Percentiles rank a stretch among this genome's conserved stretches.
These are phyloP conservation scores for Taeniopygia guttata DNA, from an alignment of 2,797 vertebrate genomes.

Conservation along the genomic window DNA sequence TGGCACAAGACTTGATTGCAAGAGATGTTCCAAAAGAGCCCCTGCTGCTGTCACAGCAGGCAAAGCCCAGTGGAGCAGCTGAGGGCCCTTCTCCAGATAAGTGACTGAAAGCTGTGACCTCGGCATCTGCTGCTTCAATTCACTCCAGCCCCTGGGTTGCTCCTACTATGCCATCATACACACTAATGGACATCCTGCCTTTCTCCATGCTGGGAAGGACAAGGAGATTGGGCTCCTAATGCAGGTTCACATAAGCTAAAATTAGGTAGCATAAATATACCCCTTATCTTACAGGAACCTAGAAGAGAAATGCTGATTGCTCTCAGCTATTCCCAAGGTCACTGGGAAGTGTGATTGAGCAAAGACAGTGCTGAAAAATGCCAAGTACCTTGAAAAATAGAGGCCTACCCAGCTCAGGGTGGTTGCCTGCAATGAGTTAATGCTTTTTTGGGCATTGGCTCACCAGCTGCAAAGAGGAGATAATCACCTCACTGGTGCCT, in stretches of 20 bases:
- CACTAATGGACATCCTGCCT: not conserved
- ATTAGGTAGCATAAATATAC: slow-evolving; percentile 14
- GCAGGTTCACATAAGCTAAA: slow-evolving; percentile 27
- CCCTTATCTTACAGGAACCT: slow-evolving; percentile 28
- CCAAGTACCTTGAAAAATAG: not conserved
- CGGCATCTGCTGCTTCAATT: not conserved
- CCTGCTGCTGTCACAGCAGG: not conserved
- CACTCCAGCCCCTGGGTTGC: not conserved
- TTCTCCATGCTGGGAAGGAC: not conserved
- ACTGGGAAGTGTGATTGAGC: slow-evolving; percentile 26
- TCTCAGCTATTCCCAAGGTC: slow-evolving; percentile 5
- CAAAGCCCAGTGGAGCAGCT: not conserved
- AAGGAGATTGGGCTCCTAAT: not conserved
- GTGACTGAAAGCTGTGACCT: not conserved
- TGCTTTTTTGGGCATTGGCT: not conserved
- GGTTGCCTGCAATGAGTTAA: slow-evolving; percentile 1
- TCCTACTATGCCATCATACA: rapidly evolving
- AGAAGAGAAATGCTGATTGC: not conserved
- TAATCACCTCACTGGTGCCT: slow-evolving; percentile 31
- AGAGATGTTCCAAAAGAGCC: not conserved
- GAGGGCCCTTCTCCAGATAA: not conserved
- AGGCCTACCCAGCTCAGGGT: not conserved
- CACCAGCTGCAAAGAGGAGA: slow-evolving; percentile 18
- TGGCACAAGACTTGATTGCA: not conserved
- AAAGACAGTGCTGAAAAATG: slow-evolving; percentile 32